A percentile compares a stretch with the other conserved stretches of the same genome.
Conservation (phyloP, 2,888 invertebrate species). For the Drosophila algonquin region DNA sequence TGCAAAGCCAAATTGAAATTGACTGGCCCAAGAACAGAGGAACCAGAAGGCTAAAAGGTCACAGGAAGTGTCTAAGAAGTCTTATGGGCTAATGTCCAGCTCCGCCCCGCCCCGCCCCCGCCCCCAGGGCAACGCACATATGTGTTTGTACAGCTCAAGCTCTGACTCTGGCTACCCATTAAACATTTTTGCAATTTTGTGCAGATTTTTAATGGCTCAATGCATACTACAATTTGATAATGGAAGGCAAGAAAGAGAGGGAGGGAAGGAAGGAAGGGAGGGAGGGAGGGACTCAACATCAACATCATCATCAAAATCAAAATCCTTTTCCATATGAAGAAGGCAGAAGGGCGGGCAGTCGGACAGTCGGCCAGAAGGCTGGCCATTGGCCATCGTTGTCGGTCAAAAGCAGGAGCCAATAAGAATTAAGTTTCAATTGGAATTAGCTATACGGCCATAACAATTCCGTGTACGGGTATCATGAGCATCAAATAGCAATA, state of each 20-base stretch:
- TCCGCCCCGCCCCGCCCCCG: neutral
- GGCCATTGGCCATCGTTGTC: neutral
- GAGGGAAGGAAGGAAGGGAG: neutral
- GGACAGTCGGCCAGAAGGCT: no score
- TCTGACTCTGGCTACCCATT: neutral
- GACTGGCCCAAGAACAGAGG: conserved; percentile 12
- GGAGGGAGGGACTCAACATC: no score
- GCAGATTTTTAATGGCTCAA: neutral
- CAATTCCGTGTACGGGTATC: conserved; percentile 13
- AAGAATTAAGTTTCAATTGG: conserved; percentile 13
- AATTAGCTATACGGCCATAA: conserved; percentile 15
- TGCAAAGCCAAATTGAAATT: conserved; percentile 31
- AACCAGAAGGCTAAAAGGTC: conserved; percentile 6
- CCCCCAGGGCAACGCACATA: neutral
- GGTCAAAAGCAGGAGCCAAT: conserved; percentile 4
- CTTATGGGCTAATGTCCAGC: conserved; percentile 15
- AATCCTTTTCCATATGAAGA: neutral
- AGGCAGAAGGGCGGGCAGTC: no score
- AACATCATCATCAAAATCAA: no score
- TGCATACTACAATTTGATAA: neutral
- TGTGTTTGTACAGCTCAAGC: neutral
- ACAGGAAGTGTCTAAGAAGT: conserved; percentile 43
- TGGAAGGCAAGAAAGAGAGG: neutral
- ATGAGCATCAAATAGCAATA: conserved; percentile 11
- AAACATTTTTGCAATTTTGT: conserved; percentile 1